phyloP scores from a whole-genome alignment of 2,888 invertebrate genomes.

The Drosophila niveifrons region DNA sequence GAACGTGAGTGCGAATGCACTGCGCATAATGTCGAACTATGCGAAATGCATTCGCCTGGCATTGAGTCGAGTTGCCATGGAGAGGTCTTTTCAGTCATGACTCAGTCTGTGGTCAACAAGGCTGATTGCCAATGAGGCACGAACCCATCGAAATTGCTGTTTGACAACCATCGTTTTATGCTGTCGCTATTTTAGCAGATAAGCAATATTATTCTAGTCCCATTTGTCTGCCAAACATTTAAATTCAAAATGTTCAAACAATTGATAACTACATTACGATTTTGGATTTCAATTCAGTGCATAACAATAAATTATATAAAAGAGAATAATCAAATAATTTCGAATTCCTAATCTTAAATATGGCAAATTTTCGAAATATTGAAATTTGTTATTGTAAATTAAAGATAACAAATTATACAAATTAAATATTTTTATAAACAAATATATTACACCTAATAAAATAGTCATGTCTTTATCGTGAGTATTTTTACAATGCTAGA shows the following conservation, averaged over 20 bases:
- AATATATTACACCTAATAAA: no score
- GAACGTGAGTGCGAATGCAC: slow-evolving; percentile 16
- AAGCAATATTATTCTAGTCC: background rate
- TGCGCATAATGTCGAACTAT: slow-evolving; percentile 20
- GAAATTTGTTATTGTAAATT: no score
- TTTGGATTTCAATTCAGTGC: no score
- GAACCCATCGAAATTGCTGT: slow-evolving; percentile 34
- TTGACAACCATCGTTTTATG: background rate
- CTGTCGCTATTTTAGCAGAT: background rate
- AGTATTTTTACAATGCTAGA: no score
- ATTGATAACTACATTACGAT: no score
- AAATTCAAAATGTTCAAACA: background rate
- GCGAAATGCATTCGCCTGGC: slow-evolving; percentile 6
- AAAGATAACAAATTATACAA: no score
- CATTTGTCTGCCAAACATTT: background rate
- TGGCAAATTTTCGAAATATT: no score
- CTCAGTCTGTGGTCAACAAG: slow-evolving; percentile 31
- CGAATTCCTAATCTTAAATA: no score
- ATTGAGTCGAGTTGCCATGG: slow-evolving; percentile 10
- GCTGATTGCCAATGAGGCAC: slow-evolving; percentile 17
- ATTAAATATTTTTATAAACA: no score
- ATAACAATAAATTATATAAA: no score
- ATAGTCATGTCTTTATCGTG: no score
- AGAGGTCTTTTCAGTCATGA: slow-evolving; percentile 27
- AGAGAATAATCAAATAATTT: no score